A percentile compares a stretch with the other conserved stretches of the same genome.
These are phyloP conservation scores for Rhineura floridana DNA, from an alignment of 2,113 vertebrate genomes.

Conservation along the genomic window DNA sequence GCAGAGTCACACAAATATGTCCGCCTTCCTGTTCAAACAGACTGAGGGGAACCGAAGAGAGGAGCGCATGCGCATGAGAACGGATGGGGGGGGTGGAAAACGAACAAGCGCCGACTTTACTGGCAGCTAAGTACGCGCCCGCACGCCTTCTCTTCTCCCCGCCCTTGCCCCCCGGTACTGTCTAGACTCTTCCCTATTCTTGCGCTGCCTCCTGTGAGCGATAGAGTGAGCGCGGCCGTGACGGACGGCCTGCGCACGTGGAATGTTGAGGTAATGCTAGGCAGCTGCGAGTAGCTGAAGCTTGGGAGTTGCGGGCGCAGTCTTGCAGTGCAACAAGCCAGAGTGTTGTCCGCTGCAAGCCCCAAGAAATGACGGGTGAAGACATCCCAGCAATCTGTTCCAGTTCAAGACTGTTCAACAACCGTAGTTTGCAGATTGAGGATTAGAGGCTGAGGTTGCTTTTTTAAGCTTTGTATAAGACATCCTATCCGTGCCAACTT, in stretches of 20 bases:
- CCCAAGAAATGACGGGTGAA: background rate
- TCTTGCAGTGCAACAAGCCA: no score
- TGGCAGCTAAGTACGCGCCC: background rate
- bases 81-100: background rate
- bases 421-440: background rate
- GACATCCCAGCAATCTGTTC: background rate
- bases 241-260: background rate
- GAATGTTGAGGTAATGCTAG: background rate
- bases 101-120: no score
- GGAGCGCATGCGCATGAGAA: conserved; percentile 76
- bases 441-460: background rate
- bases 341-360: background rate
- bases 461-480: background rate
- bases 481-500: background rate
- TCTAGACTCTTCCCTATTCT: background rate
- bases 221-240: background rate
- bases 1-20: conserved; percentile 82
- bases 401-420: background rate
- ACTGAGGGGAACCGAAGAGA: conserved; percentile 38
- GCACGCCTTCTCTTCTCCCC: background rate
- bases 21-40: conserved; percentile 95
- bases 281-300: background rate
- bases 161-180: background rate
- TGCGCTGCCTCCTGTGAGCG: background rate
- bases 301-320: no score